Evolutionary conservation across 2,113 vertebrate species (phyloP), one percentile per base, ranked within the genome.

Genomic region (Crotalus horridus): DNA sequence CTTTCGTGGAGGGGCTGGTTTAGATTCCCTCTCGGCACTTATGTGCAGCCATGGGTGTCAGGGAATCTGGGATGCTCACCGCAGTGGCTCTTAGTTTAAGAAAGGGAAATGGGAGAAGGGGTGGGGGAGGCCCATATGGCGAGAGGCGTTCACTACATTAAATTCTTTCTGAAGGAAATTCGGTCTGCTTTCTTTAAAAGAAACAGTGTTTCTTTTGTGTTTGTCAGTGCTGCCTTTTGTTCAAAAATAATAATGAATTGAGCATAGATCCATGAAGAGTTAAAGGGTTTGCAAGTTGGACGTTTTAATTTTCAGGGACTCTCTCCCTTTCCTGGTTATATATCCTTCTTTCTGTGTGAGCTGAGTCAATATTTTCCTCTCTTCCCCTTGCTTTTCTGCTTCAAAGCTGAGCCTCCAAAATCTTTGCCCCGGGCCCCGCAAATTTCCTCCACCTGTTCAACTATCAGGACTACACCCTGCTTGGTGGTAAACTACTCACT

Each of bases 401-500:
- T 24, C 21, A 91, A 89, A 85, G 92, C 48, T 64, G 53, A 81
- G 21, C 92, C 91, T 93, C 95, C 95, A 91, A 93, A 69, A 90
- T 89, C 94, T 94, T 92, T 89, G 43, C 39, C 86, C 64, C 88
- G 23, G 39, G 64, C 91, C 93, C 93, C 3, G 90, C 21, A 53
- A 55, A 59, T 56, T 61, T 69, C 48, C 29, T 5, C 53, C 56
- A 81, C n/a, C 88, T 39, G 90, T 90, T 17, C 64, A 61, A 61
- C 87, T 46, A 56, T 90, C 61, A 61, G 69, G 59, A 94, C 58
- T 43, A 86, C 53, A 33, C 74, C 59, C 74, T 87, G 89, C 92
- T 92, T 87, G 91, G 93, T 92, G 43, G 59, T 21, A 85, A 96
- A 95, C 94, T 95, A 96, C 95, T 97, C 95, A 96, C 97, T 98